Evolutionary conservation across 2,113 vertebrate species (phyloP).

Genomic region (Scomber colias): DNA sequence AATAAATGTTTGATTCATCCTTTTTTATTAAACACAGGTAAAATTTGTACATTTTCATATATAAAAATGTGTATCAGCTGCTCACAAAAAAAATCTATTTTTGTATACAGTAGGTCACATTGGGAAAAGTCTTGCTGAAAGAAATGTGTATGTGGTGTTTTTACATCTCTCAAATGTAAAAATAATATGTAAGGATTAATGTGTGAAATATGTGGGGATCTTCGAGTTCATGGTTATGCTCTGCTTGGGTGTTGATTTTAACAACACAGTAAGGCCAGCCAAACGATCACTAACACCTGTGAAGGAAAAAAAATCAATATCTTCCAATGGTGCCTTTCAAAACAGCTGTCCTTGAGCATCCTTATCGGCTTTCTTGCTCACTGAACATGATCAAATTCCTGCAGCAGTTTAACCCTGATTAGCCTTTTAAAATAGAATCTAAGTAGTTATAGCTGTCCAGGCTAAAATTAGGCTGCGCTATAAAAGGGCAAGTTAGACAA

Average conservation of each 20-base stretch:
- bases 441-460: neutral
- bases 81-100: no score
- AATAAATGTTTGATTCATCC: no score
- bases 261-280: slow-evolving; percentile 18
- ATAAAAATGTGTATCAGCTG: no score
- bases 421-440: slow-evolving; percentile 16
- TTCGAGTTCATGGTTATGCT: neutral
- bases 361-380: slow-evolving; percentile 38
- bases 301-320: slow-evolving; percentile 48
- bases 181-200: neutral
- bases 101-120: no score
- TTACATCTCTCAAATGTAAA: no score
- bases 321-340: slow-evolving; percentile 39
- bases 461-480: slow-evolving; percentile 1
- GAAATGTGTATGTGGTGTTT: no score
- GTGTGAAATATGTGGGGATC: slow-evolving; percentile 11
- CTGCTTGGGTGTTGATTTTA: neutral
- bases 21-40: no score
- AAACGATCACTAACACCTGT: slow-evolving; percentile 2
- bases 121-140: no score
- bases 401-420: slow-evolving; percentile 52
- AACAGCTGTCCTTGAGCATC: slow-evolving; percentile 49
- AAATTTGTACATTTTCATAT: no score
- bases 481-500: neutral
- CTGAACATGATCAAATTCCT: slow-evolving; percentile 48